These are phyloP conservation scores for Hirudo medicinalis DNA, from an alignment of 1,140 invertebrate species.

Conservation along the genomic window DNA sequence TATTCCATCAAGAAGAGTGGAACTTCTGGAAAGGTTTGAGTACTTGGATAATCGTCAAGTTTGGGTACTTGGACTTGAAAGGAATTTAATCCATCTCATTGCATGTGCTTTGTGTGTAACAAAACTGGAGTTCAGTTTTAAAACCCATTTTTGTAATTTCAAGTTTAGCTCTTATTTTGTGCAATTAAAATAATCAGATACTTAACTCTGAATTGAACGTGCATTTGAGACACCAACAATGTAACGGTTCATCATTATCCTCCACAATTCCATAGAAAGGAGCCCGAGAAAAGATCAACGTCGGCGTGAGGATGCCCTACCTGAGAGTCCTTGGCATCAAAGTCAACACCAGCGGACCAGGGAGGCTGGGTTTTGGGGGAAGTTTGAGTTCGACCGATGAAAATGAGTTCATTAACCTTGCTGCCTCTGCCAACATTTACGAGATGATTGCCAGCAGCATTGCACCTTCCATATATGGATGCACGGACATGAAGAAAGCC, in stretches of 20 bases:
- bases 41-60: too few relatives aligned
- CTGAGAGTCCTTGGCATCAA: conserved; percentile 82
- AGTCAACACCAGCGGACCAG: conserved; percentile 66
- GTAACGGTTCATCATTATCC: not conserved
- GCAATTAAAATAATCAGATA: not conserved
- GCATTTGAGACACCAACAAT: not conserved
- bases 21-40: conserved; percentile 34
- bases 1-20: conserved; percentile 87
- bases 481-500: conserved; percentile 88
- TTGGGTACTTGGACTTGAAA: too few relatives aligned
- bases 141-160: not conserved
- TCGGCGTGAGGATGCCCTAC: conserved; percentile 85
- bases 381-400: conserved; percentile 52
- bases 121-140: not conserved
- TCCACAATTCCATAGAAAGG: conserved; percentile 10
- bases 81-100: too few relatives aligned
- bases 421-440: conserved; percentile 70
- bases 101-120: not conserved
- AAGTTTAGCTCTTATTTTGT: not conserved
- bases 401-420: conserved; percentile 72
- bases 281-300: conserved; percentile 53
- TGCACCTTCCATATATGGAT: conserved; percentile 93
- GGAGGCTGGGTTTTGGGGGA: conserved; percentile 43
- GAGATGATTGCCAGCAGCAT: conserved; percentile 78
- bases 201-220: not conserved